Base-by-base conservation (phyloP, 2,888 invertebrate genomes). In the Altica lythri region DNA sequence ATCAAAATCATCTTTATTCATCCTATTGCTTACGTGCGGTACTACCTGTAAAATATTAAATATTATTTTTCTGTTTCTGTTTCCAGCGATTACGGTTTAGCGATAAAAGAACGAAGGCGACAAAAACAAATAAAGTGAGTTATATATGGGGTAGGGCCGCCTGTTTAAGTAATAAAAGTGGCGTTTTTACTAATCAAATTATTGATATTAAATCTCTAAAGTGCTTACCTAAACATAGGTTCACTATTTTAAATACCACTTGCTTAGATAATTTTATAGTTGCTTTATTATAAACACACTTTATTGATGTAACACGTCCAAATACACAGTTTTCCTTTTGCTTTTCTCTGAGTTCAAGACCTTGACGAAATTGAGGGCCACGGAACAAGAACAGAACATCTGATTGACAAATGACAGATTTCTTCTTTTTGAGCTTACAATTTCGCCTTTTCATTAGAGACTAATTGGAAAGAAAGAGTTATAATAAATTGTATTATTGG, bases 1-100 rank as follows among this genome's bases (percentile, higher is more conserved):
- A 38, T 65, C 64, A 38, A 61, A 64, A 34, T 64, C 63, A 48
- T 65, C 65, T 52, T 65, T 66, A 52, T 54, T 66, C 65, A 65
- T 65, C 40, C 53, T 65, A 34, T 16, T 1, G n/a, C n/a, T n/a
- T n/a, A n/a, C n/a, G n/a, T n/a, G 9, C 9, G 9, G 1, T 10
- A 32, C 19, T 44, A 44, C 44, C 44, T 44, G 6, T 12, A 44
- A 32, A 14, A 22, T 22, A 6, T 9, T 32, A 30, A 13, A 3
- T 30, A 3, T 30, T 30, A 30, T n/a, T n/a, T n/a, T n/a, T n/a
- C n/a, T n/a, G n/a, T n/a, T n/a, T n/a, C n/a, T n/a, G n/a, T n/a
- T n/a, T n/a, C n/a, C n/a, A n/a, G n/a, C n/a, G n/a, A n/a, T 12
- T 10, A 38, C 14, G 14, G 16, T 40, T 30, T 10, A 30, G 9